These are phyloP conservation scores for Pterocles burchelli DNA, from an alignment of 2,113 vertebrate species.

Conservation along the genomic window DNA sequence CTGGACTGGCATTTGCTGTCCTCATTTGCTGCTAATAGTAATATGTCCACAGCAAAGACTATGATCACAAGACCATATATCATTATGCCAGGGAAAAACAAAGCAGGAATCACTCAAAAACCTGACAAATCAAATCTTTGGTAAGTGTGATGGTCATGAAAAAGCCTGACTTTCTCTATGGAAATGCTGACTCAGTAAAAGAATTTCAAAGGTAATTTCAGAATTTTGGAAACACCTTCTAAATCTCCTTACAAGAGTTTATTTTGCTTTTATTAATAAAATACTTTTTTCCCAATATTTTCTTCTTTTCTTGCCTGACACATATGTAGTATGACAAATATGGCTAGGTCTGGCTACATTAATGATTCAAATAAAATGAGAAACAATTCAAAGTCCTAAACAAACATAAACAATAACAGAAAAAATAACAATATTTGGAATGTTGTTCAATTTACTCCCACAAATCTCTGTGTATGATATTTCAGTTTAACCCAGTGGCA, in stretches of 20 bases:
- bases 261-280: not conserved
- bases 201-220: not conserved
- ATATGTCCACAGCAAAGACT: not conserved
- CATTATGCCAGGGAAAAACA: not conserved
- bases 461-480: not conserved
- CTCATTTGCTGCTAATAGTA: not conserved
- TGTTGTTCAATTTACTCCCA: not conserved
- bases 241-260: not conserved
- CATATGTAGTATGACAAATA: not conserved
- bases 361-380: not conserved
- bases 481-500: no score
- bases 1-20: not conserved
- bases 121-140: not conserved
- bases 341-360: not conserved
- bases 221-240: not conserved
- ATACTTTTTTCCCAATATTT: not conserved
- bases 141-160: accelerated
- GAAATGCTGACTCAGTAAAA: not conserved
- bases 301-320: not conserved
- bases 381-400: not conserved
- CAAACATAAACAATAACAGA: not conserved
- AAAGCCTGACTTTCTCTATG: not conserved
- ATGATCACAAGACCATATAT: not conserved
- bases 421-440: not conserved
- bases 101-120: not conserved